Evolutionary conservation across 2,888 invertebrate species (phyloP).

Genomic region (Liodrosophila aerea): DNA sequence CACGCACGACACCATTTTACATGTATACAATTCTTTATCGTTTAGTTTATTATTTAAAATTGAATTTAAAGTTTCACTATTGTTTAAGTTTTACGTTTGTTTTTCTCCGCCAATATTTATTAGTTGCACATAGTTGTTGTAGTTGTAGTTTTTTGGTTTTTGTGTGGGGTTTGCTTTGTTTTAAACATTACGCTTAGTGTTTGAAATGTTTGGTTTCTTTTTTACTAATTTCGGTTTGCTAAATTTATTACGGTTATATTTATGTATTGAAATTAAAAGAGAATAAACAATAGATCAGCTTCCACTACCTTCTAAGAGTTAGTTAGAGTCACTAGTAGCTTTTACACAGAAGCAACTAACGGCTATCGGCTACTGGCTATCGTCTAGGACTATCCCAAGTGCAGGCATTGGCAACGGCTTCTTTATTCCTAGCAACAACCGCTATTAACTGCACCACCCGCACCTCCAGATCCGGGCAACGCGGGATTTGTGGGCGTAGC

Average conservation of each 20-base stretch:
- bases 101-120: slow-evolving; percentile 29
- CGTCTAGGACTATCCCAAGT: slow-evolving; percentile 37
- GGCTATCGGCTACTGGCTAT: slow-evolving; percentile 28
- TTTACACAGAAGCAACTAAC: slow-evolving; percentile 65
- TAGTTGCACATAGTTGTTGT: slow-evolving; percentile 25
- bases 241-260: slow-evolving; percentile 54
- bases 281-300: slow-evolving; percentile 57
- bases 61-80: slow-evolving; percentile 7
- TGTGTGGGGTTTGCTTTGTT: slow-evolving; percentile 21
- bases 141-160: slow-evolving; percentile 1
- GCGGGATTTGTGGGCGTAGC: slow-evolving; percentile 95
- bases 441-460: slow-evolving; percentile 89
- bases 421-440: slow-evolving; percentile 91
- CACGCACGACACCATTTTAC: slow-evolving; percentile 70
- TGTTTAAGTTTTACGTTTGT: slow-evolving; percentile 13
- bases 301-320: slow-evolving; percentile 49
- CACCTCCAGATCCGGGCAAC: slow-evolving; percentile 90
- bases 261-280: slow-evolving; percentile 41
- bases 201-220: slow-evolving; percentile 16
- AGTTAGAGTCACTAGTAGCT: slow-evolving; percentile 63
- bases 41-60: slow-evolving; percentile 33
- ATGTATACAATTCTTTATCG: slow-evolving; percentile 43
- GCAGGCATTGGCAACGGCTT: slow-evolving; percentile 41
- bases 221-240: slow-evolving; percentile 42
- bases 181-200: slow-evolving; percentile 64